phyloP scores from a whole-genome alignment of 1,140 invertebrate species.

The Triops longicaudatus region DNA sequence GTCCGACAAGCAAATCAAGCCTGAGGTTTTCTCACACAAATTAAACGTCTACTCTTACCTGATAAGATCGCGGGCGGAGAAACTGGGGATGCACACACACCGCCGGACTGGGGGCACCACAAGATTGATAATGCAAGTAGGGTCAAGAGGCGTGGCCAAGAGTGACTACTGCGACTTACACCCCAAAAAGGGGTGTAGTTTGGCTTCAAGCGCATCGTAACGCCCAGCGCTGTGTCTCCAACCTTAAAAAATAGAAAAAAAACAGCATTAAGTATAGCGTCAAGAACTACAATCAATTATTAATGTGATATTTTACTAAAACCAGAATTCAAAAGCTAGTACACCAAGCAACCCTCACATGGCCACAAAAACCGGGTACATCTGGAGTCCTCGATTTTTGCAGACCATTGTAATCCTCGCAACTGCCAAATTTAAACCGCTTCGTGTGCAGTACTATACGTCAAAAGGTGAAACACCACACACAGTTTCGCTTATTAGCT shows the following conservation, averaged over 20 bases:
- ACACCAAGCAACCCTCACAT: too few relatives aligned
- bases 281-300: too few relatives aligned
- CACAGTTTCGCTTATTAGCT: too few relatives aligned
- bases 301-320: too few relatives aligned
- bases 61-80: background rate
- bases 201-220: conserved; percentile 6
- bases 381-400: too few relatives aligned
- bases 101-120: background rate
- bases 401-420: too few relatives aligned
- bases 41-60: background rate
- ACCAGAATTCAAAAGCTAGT: too few relatives aligned
- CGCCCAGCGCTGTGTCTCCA: conserved; percentile 3
- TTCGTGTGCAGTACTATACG: too few relatives aligned
- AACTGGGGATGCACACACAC: background rate
- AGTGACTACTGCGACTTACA: background rate
- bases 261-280: background rate
- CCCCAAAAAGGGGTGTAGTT: background rate
- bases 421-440: too few relatives aligned
- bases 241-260: background rate
- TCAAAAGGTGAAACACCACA: too few relatives aligned
- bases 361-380: too few relatives aligned
- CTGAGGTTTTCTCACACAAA: background rate
- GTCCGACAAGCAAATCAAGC: background rate
- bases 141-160: background rate
- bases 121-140: background rate